phyloP scores from a whole-genome alignment of 2,888 invertebrate genomes.

The Idaea dimidiata region DNA sequence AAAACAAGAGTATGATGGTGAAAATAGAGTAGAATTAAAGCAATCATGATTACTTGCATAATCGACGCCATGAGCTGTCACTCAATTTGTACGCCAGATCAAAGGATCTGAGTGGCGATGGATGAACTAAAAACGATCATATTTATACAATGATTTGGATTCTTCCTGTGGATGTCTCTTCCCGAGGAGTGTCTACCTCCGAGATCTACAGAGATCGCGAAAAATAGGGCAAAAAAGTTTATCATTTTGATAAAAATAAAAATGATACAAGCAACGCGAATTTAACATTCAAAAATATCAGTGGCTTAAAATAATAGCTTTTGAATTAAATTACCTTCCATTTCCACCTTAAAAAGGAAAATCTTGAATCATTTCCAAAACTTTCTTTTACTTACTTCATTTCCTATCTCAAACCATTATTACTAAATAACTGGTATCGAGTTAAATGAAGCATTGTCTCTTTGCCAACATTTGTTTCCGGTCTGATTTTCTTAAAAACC shows the following conservation, averaged over 20 bases:
- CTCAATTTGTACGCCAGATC: neutral
- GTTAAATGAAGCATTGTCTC: constrained; percentile 31
- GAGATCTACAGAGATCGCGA: no score
- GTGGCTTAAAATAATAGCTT: no score
- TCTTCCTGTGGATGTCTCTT: no score
- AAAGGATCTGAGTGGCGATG: neutral
- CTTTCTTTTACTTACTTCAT: neutral
- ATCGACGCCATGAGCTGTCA: neutral
- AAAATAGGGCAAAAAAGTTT: no score
- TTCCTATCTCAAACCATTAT: constrained; percentile 20
- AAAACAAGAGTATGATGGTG: neutral
- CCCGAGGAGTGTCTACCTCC: no score
- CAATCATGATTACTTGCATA: neutral
- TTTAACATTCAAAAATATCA: no score
- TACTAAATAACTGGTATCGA: constrained; percentile 31
- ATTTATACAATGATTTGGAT: no score
- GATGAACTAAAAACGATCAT: neutral
- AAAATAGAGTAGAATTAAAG: neutral
- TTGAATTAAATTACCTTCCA: neutral
- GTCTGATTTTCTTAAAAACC: constrained; percentile 64
- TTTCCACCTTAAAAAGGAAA: neutral
- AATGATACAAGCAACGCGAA: no score
- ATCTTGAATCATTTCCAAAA: neutral
- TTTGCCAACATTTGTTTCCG: constrained; percentile 43
- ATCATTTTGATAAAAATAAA: no score